Base-by-base conservation (phyloP, 2,113 vertebrate species). In the Ceyx melanurus region DNA sequence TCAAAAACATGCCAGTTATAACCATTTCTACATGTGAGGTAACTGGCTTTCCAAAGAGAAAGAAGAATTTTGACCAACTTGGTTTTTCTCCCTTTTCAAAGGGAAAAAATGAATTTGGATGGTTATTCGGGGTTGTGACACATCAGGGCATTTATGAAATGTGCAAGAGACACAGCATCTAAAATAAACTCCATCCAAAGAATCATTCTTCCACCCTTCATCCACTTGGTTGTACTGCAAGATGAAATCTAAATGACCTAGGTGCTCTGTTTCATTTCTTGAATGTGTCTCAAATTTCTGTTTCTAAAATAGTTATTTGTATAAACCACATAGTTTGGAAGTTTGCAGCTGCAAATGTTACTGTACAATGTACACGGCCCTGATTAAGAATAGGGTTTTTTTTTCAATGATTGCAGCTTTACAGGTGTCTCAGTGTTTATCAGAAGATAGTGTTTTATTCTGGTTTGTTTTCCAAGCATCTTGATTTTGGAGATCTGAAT, bases 281-380 rank as follows among this genome's bases (percentile, higher is more conserved):
- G 42, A 68, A 35, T 15, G 40, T 25, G 3, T 73, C n/a, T 90
- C 45, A 51, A 6, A 51, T 79, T 79, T 68, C 46, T 71, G 60
- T 86, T 91, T 88, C 72, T 86, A 74, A 93, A 93, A 40, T 33
- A 77, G 67, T 48, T 75, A 53, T 92, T 89, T 89, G 68, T 64
- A 67, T 80, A 62, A 94, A 62, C 58, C 42, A 4, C 4, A 0
- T 46, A 9, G 48, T 80, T 83, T 90, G 89, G 88, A 67, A 82
- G 60, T 82, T 86, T 62, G 82, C 85, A 91, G 83, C 88, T 95
- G 88, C 89, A 77, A 13, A 25, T 88, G 58, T 26, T 91, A 2
- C 71, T 0, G 1, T 37, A 4, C 31, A 42, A 54, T 43, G 43
- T 45, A 16, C 13, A 13, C 54, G 31, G 42, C 58, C 88, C 28